Percentiles rank a stretch among this genome's conserved stretches.
Evolutionary conservation across 2,113 vertebrate genomes (phyloP).

Genomic region (Zosterops hypoxanthus): DNA sequence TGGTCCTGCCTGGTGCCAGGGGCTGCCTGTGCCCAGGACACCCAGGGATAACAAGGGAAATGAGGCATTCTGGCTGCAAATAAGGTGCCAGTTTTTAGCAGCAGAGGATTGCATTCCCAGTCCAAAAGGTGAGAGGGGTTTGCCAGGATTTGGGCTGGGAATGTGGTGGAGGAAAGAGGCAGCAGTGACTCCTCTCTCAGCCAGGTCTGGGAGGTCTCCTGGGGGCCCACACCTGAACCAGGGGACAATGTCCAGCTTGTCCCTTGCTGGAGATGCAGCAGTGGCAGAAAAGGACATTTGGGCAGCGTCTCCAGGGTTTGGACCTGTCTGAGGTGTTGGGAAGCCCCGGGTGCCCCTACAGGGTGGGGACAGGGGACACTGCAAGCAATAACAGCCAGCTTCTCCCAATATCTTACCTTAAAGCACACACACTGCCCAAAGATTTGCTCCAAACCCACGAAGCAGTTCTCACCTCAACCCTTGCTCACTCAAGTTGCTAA

Average conservation of each 20-base stretch:
- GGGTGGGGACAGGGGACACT: neutral
- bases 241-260: neutral
- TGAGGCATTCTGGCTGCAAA: slow-evolving; percentile 39
- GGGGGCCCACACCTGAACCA: neutral
- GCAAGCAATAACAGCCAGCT: neutral
- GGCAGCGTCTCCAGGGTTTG: neutral
- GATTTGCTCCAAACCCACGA: neutral
- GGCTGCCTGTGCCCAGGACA: slow-evolving; percentile 28
- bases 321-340: neutral
- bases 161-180: rapidly evolving
- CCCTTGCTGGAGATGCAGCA: neutral
- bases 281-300: neutral
- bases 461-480: neutral
- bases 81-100: slow-evolving; percentile 15
- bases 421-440: neutral
- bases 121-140: neutral
- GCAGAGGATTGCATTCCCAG: neutral
- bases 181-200: neutral
- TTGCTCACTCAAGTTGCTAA: neutral
- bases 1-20: slow-evolving; percentile 27
- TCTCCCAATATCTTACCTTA: neutral
- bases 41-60: slow-evolving; percentile 35
- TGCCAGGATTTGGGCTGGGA: rapidly evolving
- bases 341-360: neutral
- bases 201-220: neutral